Evolutionary conservation across 1,140 invertebrate species (phyloP).

Genomic region (Pseudoatta argentina): DNA sequence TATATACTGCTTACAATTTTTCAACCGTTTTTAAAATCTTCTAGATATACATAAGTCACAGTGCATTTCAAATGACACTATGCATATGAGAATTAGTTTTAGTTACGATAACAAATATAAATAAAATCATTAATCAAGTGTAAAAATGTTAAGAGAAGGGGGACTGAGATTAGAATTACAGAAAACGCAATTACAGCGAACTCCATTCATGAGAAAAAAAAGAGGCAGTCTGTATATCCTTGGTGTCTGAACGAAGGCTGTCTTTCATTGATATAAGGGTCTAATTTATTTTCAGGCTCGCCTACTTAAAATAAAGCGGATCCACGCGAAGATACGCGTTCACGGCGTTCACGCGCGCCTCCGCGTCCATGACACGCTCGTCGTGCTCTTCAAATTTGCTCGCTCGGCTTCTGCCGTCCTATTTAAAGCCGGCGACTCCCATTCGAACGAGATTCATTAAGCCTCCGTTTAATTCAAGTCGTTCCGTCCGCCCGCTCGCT

Average conservation of each 20-base stretch:
- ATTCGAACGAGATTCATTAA: constrained; percentile 57
- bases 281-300: constrained; percentile 48
- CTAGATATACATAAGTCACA: too few relatives aligned
- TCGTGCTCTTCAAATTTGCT: constrained; percentile 63
- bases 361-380: constrained; percentile 56
- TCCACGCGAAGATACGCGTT: constrained; percentile 47
- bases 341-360: constrained; percentile 39
- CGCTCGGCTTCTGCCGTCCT: constrained; percentile 53
- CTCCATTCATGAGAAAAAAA: background rate
- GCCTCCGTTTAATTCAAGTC: constrained; percentile 54
- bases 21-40: background rate
- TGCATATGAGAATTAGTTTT: background rate
- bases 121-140: background rate
- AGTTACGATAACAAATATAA: background rate
- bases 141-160: background rate
- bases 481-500: background rate
- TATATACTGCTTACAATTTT: background rate
- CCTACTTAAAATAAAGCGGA: constrained; percentile 49
- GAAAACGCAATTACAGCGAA: background rate
- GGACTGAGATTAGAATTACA: background rate
- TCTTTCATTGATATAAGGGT: constrained; percentile 45
- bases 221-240: background rate
- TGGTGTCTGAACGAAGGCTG: background rate
- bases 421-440: constrained; percentile 60
- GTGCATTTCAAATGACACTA: background rate